Base-by-base conservation (phyloP, 2,797 vertebrate species). In the Semaprochilodus insignis region DNA sequence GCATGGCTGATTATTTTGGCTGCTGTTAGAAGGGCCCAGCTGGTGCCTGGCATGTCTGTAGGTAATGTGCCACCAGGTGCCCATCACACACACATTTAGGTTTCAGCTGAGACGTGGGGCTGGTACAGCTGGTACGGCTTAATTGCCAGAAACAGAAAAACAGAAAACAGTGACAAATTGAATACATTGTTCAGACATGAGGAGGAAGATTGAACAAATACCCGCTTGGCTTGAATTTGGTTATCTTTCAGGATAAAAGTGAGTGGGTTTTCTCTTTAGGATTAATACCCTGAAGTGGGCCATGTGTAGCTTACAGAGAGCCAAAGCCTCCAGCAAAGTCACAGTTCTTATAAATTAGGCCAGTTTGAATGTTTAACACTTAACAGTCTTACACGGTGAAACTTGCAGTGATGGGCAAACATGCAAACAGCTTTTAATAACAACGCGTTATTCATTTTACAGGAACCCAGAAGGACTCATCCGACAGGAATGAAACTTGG, bases 81-180 rank as follows among this genome's bases (percentile, higher is more conserved):
- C 66, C 48, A 70, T 71, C 74, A 69, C 25, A 54, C 48, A 71
- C 65, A 70, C 70, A 31, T 34, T 59, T 70, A 76, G 57, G 36
- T 70, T 52, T 59, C 65, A 54, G 55, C n/a, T 54, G 55, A 34
- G 67, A 82, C 66, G 44, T 11, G 7, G 57, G 59, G 40, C 40
- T 44, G 40, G 54, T 75, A 55, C 74, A 71, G 67, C 74, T 82
- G 74, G 59, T 17, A n/a, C 27, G 40, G 66, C 27, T 82, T 82
- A 82, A 77, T 82, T 65, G 67, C 34, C 40, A 54, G n/a, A 15
- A 52, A 25, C 31, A 19, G 17, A 27, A 74, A 40, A 55, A 3
- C 36, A 40, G 40, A 44, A 55, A 25, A 31, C 16, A 31, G 51
- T 17, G 55, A 67, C 55, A 23, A 63, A 69, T 60, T 6, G 21